A percentile compares a stretch with the other conserved stretches of the same genome.
Evolutionary conservation across 2,888 invertebrate genomes (phyloP).

Genomic region (Leptura quadrifasciata): DNA sequence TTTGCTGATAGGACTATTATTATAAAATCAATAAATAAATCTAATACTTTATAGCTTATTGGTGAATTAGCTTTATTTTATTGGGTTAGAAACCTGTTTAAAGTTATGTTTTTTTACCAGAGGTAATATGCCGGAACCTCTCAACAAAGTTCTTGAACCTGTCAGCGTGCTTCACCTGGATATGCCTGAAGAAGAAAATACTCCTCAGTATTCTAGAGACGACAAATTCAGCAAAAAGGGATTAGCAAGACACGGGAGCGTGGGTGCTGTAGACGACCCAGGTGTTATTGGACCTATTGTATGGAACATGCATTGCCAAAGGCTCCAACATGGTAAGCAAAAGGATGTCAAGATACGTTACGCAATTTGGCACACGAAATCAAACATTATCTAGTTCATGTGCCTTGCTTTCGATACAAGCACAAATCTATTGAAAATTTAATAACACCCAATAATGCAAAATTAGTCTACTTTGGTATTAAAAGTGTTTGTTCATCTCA

Average conservation of each 20-base stretch:
- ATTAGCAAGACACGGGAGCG: slow-evolving; percentile 82
- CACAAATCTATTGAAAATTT: too few relatives aligned
- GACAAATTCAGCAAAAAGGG: slow-evolving; percentile 54
- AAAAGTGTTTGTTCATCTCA: too few relatives aligned
- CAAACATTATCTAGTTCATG: too few relatives aligned
- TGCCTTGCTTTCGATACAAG: too few relatives aligned
- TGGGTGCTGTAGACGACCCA: slow-evolving; percentile 83
- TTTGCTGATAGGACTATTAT: too few relatives aligned
- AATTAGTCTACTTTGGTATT: too few relatives aligned
- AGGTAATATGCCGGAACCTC: slow-evolving; percentile 84
- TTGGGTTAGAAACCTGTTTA: too few relatives aligned
- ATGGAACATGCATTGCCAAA: slow-evolving; percentile 87
- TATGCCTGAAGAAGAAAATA: slow-evolving; percentile 70
- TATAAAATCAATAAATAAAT: too few relatives aligned
- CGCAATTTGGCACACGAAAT: too few relatives aligned
- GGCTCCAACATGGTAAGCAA: slow-evolving; percentile 76
- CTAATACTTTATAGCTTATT: too few relatives aligned
- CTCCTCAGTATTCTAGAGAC: slow-evolving; percentile 47
- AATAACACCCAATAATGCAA: too few relatives aligned
- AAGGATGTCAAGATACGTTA: background rate
- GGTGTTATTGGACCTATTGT: slow-evolving; percentile 90
- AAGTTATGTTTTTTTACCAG: slow-evolving; percentile 74
- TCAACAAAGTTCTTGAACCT: slow-evolving; percentile 87
- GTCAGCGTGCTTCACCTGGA: slow-evolving; percentile 85
- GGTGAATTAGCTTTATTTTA: too few relatives aligned